Percentiles rank a stretch among this genome's conserved stretches.
These are phyloP conservation scores for Cerastoderma edule DNA, from an alignment of 2,888 invertebrate genomes.

Conservation along the genomic window DNA sequence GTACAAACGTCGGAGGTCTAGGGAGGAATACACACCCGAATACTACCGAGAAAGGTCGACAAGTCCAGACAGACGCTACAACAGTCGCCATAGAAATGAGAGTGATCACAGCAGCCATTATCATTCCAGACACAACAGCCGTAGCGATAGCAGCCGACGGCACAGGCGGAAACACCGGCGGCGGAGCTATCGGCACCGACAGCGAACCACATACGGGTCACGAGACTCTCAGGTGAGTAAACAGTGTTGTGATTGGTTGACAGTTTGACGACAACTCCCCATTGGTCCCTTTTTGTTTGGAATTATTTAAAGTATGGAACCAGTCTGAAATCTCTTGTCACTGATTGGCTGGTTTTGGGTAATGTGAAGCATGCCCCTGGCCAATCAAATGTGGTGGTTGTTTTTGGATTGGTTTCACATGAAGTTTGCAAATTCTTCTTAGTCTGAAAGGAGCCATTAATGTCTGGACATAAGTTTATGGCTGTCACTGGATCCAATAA, in stretches of 20 bases:
- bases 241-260: constrained; percentile 8
- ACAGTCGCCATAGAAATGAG: constrained; percentile 52
- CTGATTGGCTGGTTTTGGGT: no score
- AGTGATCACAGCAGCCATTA: constrained; percentile 64
- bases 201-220: constrained; percentile 65
- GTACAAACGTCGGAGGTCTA: constrained; percentile 43
- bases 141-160: constrained; percentile 59
- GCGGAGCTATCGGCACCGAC: constrained; percentile 63
- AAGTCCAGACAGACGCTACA: constrained; percentile 47
- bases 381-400: no score
- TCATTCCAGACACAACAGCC: constrained; percentile 65
- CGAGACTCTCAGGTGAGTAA: constrained; percentile 70
- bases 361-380: no score
- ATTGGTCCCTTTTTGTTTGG: no score
- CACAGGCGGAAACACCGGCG: constrained; percentile 63
- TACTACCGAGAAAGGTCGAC: constrained; percentile 62
- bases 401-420: no score
- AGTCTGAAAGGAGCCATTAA: no score
- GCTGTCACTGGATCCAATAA: no score
- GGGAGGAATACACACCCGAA: constrained; percentile 59
- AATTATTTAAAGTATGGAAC: no score
- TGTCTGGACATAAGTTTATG: no score
- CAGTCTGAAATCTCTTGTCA: no score
- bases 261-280: no score
- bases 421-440: no score